Conservation (phyloP, 2,113 vertebrate species). For the Muntiacus muntjak region DNA sequence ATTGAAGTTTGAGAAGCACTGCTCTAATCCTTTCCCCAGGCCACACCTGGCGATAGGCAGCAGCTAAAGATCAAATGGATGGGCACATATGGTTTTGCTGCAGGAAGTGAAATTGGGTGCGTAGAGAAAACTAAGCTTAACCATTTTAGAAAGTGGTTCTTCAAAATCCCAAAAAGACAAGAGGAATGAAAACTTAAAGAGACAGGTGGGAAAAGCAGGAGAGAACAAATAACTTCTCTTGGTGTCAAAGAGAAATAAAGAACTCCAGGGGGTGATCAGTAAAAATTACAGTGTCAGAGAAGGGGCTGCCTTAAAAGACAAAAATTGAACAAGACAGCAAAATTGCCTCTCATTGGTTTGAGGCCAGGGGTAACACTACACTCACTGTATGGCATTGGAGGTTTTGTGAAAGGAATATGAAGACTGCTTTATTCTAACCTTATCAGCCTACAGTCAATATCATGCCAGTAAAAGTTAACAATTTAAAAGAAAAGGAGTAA, state of each 20-base stretch:
- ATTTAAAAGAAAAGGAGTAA: slow-evolving; percentile 27
- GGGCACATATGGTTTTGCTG: neutral
- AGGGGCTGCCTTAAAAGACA: slow-evolving; percentile 44
- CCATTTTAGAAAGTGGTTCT: neutral
- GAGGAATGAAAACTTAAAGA: slow-evolving; percentile 46
- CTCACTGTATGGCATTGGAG: slow-evolving; percentile 7
- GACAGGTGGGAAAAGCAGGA: slow-evolving; percentile 40
- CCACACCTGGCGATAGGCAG: neutral
- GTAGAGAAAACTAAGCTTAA: neutral
- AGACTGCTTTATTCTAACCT: slow-evolving; percentile 16
- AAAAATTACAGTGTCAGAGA: slow-evolving; percentile 44
- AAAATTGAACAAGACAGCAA: slow-evolving; percentile 64
- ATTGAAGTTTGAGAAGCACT: neutral
- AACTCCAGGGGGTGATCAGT: slow-evolving; percentile 42
- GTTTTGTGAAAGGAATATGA: slow-evolving; percentile 14
- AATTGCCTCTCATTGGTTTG: slow-evolving; percentile 53
- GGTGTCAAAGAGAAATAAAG: slow-evolving; percentile 55
- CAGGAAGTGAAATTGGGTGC: neutral
- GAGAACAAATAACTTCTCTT: slow-evolving; percentile 38
- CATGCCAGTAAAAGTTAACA: neutral
- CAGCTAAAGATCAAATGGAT: slow-evolving; percentile 14
- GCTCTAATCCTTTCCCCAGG: neutral
- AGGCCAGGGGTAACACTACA: slow-evolving; percentile 39
- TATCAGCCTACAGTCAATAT: slow-evolving; percentile 25
- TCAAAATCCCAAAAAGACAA: slow-evolving; percentile 44